phyloP scores from a whole-genome alignment of 2,888 invertebrate species.

The Mesochorus sp. region DNA sequence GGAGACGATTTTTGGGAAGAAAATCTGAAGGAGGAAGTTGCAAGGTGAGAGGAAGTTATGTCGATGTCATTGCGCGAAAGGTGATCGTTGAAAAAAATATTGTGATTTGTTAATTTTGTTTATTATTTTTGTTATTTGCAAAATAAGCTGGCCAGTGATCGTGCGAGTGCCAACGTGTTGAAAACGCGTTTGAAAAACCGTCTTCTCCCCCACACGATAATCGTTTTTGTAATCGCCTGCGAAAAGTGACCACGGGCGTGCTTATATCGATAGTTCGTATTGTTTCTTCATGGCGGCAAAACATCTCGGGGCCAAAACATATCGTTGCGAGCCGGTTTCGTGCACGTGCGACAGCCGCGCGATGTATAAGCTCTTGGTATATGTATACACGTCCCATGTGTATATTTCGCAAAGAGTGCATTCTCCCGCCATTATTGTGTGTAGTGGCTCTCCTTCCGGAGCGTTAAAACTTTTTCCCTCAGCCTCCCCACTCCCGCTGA shows the following conservation, averaged over 20 bases:
- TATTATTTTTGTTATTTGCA: not conserved
- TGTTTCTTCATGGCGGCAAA: slow-evolving; percentile 38
- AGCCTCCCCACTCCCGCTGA: slow-evolving; percentile 19
- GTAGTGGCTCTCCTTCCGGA: slow-evolving; percentile 58
- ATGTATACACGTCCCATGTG: slow-evolving; percentile 8
- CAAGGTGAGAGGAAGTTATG: not conserved
- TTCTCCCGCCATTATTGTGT: slow-evolving; percentile 77
- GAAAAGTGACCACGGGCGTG: slow-evolving; percentile 6
- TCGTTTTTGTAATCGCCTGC: no score
- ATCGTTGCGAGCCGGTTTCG: slow-evolving; percentile 29
- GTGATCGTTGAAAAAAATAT: not conserved
- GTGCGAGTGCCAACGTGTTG: slow-evolving; percentile 8
- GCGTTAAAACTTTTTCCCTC: slow-evolving; percentile 14
- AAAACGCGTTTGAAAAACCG: no score
- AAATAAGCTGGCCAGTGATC: not conserved
- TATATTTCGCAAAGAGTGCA: slow-evolving; percentile 58
- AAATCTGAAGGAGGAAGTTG: slow-evolving; percentile 19
- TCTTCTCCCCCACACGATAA: no score
- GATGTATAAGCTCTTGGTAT: no score
- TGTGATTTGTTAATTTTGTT: slow-evolving; percentile 1
- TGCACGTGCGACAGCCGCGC: slow-evolving; percentile 13
- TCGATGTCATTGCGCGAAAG: not conserved
- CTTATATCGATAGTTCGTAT: not conserved
- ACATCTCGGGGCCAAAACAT: slow-evolving; percentile 35
- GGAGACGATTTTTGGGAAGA: not conserved